phyloP scores from a whole-genome alignment of 2,113 vertebrate genomes.

The Acanthochromis polyacanthus region DNA sequence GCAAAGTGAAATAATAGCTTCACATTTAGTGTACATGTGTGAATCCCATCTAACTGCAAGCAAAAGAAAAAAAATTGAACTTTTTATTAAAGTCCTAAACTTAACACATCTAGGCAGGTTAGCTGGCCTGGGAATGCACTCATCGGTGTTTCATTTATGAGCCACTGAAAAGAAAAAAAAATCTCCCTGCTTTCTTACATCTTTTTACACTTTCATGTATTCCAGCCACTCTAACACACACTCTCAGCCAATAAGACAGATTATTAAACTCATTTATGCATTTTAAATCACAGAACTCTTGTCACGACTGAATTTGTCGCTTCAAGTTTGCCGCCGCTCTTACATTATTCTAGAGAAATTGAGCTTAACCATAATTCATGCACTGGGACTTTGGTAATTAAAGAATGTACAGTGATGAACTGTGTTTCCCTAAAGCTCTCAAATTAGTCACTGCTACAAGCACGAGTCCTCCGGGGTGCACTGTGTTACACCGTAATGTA shows the following conservation, averaged over 20 bases:
- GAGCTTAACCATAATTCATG: slow-evolving; percentile 1
- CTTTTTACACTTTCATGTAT: not conserved
- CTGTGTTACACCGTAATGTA: slow-evolving; percentile 19
- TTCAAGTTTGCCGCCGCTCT: not conserved
- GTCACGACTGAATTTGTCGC: not conserved
- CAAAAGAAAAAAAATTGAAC: not conserved
- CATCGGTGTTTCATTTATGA: too few relatives aligned
- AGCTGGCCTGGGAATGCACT: too few relatives aligned
- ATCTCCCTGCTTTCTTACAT: too few relatives aligned
- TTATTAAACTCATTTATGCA: not conserved
- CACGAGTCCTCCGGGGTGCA: slow-evolving; percentile 49
- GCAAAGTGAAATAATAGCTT: too few relatives aligned
- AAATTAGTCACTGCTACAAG: slow-evolving; percentile 71
- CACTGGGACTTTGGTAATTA: slow-evolving; percentile 65
- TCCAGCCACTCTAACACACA: not conserved
- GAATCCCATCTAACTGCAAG: too few relatives aligned
- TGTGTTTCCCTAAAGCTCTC: slow-evolving; percentile 63
- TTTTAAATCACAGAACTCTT: not conserved
- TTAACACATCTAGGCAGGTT: not conserved
- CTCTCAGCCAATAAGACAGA: not conserved
- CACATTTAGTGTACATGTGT: too few relatives aligned
- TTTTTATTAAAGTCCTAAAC: not conserved
- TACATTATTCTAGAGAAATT: slow-evolving; percentile 18
- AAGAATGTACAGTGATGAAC: slow-evolving; percentile 61
- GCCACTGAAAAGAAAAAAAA: too few relatives aligned